These are phyloP conservation scores for Phyto melanocephala DNA, from an alignment of 2,888 invertebrate species.

Conservation along the genomic window DNA sequence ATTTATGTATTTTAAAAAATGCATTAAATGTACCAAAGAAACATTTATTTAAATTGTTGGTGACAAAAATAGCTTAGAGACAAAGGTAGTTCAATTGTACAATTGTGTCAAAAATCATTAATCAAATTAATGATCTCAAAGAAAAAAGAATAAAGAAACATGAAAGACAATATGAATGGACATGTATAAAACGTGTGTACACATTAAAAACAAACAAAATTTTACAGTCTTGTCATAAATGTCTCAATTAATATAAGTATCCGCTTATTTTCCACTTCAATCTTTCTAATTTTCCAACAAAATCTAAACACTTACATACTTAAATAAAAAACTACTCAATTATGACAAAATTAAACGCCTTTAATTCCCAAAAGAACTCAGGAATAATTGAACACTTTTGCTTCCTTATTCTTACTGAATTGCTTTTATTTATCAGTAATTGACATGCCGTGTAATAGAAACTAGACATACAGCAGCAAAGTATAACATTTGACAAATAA, in stretches of 20 bases:
- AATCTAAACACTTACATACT: background rate
- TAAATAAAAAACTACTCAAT: background rate
- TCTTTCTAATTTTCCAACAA: background rate
- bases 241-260: constrained; percentile 40
- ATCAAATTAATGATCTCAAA: constrained; percentile 8
- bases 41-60: background rate
- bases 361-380: constrained; percentile 49
- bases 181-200: constrained; percentile 31
- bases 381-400: constrained; percentile 13
- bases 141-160: background rate
- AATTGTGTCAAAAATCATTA: background rate
- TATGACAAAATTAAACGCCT: constrained; percentile 44
- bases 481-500: constrained; percentile 55
- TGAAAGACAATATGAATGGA: constrained; percentile 1
- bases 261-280: constrained; percentile 33
- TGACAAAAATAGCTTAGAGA: constrained; percentile 25
- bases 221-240: constrained; percentile 27
- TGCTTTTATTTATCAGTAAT: constrained; percentile 48
- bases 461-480: constrained; percentile 2
- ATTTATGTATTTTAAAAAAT: too few species aligned
- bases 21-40: background rate
- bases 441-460: constrained; percentile 42
- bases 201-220: background rate
- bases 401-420: constrained; percentile 28
- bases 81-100: background rate